Evolutionary conservation across 2,113 vertebrate genomes (phyloP).

Genomic region (Isurus oxyrinchus): DNA sequence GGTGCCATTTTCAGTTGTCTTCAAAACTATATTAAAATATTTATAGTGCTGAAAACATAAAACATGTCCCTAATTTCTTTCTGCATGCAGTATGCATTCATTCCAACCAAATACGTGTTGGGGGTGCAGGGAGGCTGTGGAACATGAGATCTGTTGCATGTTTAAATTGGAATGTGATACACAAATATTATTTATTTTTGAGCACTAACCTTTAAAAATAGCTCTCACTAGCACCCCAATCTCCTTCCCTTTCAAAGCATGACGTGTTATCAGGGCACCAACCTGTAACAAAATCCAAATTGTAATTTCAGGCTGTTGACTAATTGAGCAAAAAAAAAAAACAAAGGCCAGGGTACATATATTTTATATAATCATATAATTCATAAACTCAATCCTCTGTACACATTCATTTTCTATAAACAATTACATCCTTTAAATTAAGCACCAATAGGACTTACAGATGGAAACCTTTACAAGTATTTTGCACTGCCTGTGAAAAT

Average conservation of each 20-base stretch:
- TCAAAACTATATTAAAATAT: background rate
- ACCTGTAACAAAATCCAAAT: conserved; percentile 53
- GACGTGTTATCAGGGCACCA: conserved; percentile 58
- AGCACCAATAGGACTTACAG: background rate
- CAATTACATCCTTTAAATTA: background rate
- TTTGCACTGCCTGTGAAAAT: background rate
- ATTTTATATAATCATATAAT: background rate
- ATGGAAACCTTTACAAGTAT: background rate
- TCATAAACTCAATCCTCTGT: background rate
- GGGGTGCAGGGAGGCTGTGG: background rate
- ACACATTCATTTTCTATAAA: background rate
- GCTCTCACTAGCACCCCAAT: conserved; percentile 67
- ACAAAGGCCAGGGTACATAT: background rate
- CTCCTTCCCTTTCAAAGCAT: conserved; percentile 71
- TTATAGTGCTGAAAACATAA: background rate
- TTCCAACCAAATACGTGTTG: background rate
- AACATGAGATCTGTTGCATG: background rate
- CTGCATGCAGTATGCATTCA: background rate
- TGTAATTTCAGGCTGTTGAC: background rate
- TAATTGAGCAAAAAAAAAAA: background rate
- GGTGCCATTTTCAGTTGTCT: background rate
- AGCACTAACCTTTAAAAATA: conserved; percentile 75
- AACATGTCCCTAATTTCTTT: background rate
- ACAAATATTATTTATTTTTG: background rate
- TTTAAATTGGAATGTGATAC: background rate